Conservation (phyloP, 2,888 invertebrate genomes). For the Punctoribates punctum region DNA sequence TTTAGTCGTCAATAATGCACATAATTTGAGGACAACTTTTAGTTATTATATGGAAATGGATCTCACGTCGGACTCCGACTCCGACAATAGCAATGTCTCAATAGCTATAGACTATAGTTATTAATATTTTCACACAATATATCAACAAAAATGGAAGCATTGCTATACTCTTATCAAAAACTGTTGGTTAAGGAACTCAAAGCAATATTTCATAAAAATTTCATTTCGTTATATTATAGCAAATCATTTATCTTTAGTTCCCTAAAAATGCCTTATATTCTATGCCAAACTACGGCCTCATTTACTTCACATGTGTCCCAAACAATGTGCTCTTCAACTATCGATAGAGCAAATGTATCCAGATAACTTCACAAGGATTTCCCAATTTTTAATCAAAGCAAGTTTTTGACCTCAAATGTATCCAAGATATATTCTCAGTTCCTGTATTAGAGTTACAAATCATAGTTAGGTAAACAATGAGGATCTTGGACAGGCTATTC, state of each 20-base stretch:
- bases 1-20: neutral
- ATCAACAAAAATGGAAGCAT: neutral
- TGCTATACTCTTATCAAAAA: slow-evolving; percentile 13
- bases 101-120: slow-evolving; percentile 1
- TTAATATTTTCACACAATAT: slow-evolving; percentile 14
- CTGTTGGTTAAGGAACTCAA: slow-evolving; percentile 1
- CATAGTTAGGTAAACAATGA: no score
- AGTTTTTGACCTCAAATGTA: no score
- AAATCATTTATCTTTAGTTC: slow-evolving; percentile 30
- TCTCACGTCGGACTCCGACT: slow-evolving; percentile 15
- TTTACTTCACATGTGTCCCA: neutral
- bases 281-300: neutral
- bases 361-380: no score
- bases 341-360: no score
- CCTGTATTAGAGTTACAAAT: no score
- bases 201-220: slow-evolving; percentile 26
- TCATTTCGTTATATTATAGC: slow-evolving; percentile 29
- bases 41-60: neutral
- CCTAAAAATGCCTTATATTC: neutral
- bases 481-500: no score
- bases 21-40: slow-evolving; percentile 4
- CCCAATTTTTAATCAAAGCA: no score
- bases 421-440: no score
- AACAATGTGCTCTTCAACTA: neutral
- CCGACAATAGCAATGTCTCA: slow-evolving; percentile 14